Base-by-base conservation (phyloP, 2,113 vertebrate genomes). In the Apteryx mantelli region DNA sequence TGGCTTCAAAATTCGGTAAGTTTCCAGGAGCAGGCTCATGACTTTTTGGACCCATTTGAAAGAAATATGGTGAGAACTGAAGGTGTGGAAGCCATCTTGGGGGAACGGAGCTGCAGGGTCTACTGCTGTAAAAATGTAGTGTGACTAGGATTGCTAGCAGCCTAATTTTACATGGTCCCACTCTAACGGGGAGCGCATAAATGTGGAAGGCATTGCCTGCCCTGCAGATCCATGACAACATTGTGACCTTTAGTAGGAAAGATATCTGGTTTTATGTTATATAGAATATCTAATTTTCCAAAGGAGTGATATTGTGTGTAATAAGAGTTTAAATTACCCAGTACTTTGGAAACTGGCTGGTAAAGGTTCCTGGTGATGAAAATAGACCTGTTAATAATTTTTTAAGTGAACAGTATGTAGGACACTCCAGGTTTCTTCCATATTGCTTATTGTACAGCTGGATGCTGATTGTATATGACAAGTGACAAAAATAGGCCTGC, bases 81-180 rank as follows among this genome's bases (percentile, higher is more conserved):
- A 94, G 58, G 70, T 91, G 66, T 86, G 53, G 58, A 93, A 86
- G 75, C 13, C 58, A 91, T 93, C 93, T 86, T 85, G 82, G 40
- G 36, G 21, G 25, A 40, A 65, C 25, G 38, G 63, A 88, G 66
- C 40, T 66, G 30, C 0, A 0, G 71, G 36, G 16, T 25, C 4
- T 8, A 26, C 48, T 20, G 19, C 5, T 86, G 55, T 77, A 66
- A 93, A 93, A 93, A 40, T 53, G 46, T 40, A 19, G 18, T 8
- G 46, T 38, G 58, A 46, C 14, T 36, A 13, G 55, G 25, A 32
- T 69, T 76, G 38, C n/a, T 52, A 91, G 24, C 70, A 89, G 58
- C 11, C 53, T 28, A 26, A 22, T n/a, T 17, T 64, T 86, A 30
- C 7, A 15, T 13, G 40, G 30, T 36, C 10, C 36, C 7, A 5